These are phyloP conservation scores for Tringa solitaria DNA, from an alignment of 2,113 vertebrate species.

Conservation along the genomic window DNA sequence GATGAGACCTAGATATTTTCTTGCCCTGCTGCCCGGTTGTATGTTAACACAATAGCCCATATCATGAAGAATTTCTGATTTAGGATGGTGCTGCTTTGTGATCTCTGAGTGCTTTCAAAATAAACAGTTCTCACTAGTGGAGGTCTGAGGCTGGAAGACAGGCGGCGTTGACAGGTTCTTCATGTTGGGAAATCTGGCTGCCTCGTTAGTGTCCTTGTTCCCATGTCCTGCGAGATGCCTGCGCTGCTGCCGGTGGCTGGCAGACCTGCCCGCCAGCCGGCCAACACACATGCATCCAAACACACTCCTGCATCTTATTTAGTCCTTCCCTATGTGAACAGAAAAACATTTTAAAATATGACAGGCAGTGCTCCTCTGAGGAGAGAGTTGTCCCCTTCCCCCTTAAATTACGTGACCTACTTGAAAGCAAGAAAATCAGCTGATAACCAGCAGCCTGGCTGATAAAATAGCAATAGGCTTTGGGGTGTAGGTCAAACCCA, in stretches of 20 bases:
- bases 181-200: background rate
- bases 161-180: background rate
- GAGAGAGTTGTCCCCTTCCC: background rate
- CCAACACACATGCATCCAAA: rapidly evolving
- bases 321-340: background rate
- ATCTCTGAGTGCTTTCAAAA: background rate
- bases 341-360: background rate
- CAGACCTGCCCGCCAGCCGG: background rate
- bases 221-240: background rate
- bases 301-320: background rate
- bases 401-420: background rate
- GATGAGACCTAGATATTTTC: background rate
- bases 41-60: background rate
- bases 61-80: background rate
- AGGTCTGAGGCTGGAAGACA: background rate
- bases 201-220: background rate
- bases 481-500: background rate
- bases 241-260: rapidly evolving
- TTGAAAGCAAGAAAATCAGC: background rate
- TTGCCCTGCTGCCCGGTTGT: background rate
- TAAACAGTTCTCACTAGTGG: background rate
- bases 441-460: background rate
- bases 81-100: background rate
- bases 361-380: background rate
- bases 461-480: background rate